Evolutionary conservation across 2,888 invertebrate species (phyloP).

Genomic region (Lepidocyrtinus sp.): DNA sequence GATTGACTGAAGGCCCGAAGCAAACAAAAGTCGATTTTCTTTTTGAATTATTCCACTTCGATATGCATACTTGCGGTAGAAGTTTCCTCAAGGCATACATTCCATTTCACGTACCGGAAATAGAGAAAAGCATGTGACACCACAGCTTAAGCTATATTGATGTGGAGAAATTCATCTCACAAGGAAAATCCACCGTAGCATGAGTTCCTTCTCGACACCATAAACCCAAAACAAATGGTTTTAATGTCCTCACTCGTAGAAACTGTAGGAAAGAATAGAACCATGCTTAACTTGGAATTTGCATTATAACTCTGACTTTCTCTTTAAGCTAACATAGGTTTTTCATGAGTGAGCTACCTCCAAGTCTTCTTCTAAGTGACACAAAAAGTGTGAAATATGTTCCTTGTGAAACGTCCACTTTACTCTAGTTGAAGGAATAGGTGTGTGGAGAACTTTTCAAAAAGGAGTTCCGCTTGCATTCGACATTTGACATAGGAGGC

Average conservation of each 20-base stretch:
- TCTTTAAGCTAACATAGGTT: too few species aligned
- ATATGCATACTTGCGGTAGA: not conserved
- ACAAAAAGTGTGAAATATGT: not conserved
- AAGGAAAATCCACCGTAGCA: not conserved
- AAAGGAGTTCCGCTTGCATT: not conserved
- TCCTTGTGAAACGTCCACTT: too few species aligned
- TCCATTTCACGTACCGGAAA: not conserved
- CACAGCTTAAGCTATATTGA: not conserved
- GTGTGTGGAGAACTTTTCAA: not conserved
- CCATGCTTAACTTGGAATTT: too few species aligned
- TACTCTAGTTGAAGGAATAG: too few species aligned
- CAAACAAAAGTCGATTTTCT: not conserved
- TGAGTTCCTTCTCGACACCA: not conserved
- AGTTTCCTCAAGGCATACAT: not conserved
- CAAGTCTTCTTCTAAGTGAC: too few species aligned
- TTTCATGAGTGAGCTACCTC: too few species aligned
- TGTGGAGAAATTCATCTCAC: not conserved
- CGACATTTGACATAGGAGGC: conserved; percentile 6
- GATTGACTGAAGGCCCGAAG: not conserved
- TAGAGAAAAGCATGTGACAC: not conserved
- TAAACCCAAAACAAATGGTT: conserved; percentile 5
- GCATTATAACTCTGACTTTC: not conserved
- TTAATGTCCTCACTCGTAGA: not conserved
- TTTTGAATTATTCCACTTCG: not conserved
- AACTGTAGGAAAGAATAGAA: too few species aligned